These are phyloP conservation scores for Fulmarus glacialis DNA, from an alignment of 2,113 vertebrate genomes.

Conservation along the genomic window DNA sequence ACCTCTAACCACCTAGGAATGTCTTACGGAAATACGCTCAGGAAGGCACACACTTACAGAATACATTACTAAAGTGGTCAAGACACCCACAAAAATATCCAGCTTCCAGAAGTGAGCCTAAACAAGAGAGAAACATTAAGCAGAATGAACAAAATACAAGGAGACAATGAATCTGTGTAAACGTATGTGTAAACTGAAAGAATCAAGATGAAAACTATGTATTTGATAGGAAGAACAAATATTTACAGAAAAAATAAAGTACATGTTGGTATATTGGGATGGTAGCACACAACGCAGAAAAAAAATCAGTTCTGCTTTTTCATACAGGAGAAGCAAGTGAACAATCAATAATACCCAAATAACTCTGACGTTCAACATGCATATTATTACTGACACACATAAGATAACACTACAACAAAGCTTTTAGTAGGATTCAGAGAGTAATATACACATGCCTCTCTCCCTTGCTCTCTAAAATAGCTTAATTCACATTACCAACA, in stretches of 20 bases:
- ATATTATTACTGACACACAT: background rate
- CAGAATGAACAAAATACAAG: background rate
- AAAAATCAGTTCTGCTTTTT: background rate
- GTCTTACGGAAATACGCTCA: rapidly evolving
- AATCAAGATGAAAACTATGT: background rate
- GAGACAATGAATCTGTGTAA: background rate
- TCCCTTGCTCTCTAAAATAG: background rate
- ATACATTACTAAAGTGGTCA: background rate
- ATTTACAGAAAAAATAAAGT: background rate
- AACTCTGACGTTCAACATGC: background rate
- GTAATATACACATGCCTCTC: background rate
- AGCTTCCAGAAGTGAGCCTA: background rate
- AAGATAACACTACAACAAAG: background rate
- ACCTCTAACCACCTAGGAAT: background rate
- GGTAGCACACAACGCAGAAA: background rate
- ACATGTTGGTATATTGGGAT: background rate
- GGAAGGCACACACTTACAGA: rapidly evolving
- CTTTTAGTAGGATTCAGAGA: background rate
- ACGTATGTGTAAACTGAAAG: rapidly evolving
- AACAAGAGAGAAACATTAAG: background rate
- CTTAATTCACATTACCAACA: background rate
- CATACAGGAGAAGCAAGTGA: background rate
- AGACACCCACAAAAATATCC: background rate
- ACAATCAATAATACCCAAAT: background rate
- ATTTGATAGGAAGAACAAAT: background rate